A percentile compares a stretch with the other conserved stretches of the same genome.
phyloP scores from a whole-genome alignment of 2,888 invertebrate genomes.

The Pyrrhia umbra region DNA sequence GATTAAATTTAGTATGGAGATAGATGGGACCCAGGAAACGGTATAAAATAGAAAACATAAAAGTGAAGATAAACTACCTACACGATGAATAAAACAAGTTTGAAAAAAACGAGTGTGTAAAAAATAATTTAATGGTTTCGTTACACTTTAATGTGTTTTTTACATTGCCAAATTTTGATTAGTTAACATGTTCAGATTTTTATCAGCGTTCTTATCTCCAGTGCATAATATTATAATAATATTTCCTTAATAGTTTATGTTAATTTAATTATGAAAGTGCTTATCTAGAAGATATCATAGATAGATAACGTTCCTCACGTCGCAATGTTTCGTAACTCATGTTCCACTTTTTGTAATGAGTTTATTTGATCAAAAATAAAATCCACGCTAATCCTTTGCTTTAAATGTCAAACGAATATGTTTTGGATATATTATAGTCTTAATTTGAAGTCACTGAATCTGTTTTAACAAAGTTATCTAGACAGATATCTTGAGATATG shows the following conservation, averaged over 20 bases:
- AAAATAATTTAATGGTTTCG: too few relatives aligned
- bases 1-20: too few relatives aligned
- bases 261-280: background rate
- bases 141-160: too few relatives aligned
- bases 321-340: background rate
- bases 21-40: too few relatives aligned
- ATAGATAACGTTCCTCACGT: background rate
- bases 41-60: too few relatives aligned
- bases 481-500: too few relatives aligned
- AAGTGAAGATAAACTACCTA: too few relatives aligned
- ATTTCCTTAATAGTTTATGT: background rate
- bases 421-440: background rate
- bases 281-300: constrained; percentile 4
- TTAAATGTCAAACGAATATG: constrained; percentile 26
- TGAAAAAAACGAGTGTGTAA: too few relatives aligned
- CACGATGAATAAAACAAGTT: too few relatives aligned
- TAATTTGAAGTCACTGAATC: too few relatives aligned
- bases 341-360: background rate
- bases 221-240: background rate
- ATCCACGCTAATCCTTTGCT: background rate
- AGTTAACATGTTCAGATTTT: constrained; percentile 3
- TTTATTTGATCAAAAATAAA: constrained; percentile 7
- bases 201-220: background rate
- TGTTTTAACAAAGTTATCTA: too few relatives aligned
- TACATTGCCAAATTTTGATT: constrained; percentile 1